Base-by-base conservation (phyloP, 1,140 invertebrate genomes). In the Drosophila asahinai region DNA sequence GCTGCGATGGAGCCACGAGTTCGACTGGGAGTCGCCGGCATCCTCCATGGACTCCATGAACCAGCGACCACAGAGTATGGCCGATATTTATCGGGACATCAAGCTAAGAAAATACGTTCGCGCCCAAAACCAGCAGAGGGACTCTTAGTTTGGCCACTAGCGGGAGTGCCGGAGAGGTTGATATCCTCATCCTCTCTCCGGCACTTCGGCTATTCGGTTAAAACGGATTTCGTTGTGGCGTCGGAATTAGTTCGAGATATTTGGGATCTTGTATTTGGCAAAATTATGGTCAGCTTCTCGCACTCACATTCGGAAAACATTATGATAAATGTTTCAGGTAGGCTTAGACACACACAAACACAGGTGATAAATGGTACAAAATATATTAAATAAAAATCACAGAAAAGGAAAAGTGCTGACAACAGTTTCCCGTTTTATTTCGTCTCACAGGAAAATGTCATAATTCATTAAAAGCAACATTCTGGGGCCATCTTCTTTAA, bases 251-350 rank as follows among this genome's bases (percentile, higher is more conserved):
- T 30, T 30, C 11, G 0, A 36, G 0, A 15, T 40, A 14, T 25
- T 47, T 65, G n/a, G 33, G 30, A 9, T 1, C 30, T 9, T 36
- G 33, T 12, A 36, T 11, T 36, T 12, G 9, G 2, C 9, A 11
- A 36, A 36, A 36, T 66, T 67, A 33, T 52, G 27, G 66, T 67
- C 43, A n/a, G 27, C 25, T 17, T 62, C 2, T 12, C 6, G 2
- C 4, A 59, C 22, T 66, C n/a, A 30, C 27, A 30, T 30, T 6
- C 27, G 27, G 27, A 30, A 30, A 30, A 30, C 27, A 7, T 30
- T 30, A 30, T 6, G 27, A 30, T 7, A 4, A 30, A 30, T 30
- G 27, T 30, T 30, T 5, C 27, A 30, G 27, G 27, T 30, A 30
- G 27, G 27, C 6, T 25, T 2, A 25, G 22, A 25, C 22, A 25